Evolutionary conservation across 2,797 vertebrate genomes (phyloP), one percentile per base, ranked within the genome.

Genomic region (Mus minutoides): DNA sequence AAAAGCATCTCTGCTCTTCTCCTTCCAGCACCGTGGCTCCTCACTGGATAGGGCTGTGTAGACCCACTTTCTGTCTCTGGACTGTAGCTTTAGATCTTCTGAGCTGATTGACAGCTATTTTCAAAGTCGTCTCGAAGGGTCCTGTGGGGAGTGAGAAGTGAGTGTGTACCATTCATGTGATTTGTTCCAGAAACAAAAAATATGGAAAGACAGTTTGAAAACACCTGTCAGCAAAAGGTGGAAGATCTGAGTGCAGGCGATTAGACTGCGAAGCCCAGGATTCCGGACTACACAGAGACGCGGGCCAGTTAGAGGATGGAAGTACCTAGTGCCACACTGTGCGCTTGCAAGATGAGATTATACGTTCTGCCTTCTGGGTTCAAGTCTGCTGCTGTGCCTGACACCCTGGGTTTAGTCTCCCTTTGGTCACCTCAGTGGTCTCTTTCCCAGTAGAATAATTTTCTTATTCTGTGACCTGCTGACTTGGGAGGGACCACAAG

Each of bases 361-460:
- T 24, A 9, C 37, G 10, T 21, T 1, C 7, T 13, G 24, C 31
- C n/a, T 84, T 71, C 40, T 5, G 5, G 58, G 49, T 37, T 69
- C 9, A 21, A 40, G 43, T 40, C 46, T 7, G 76, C 22, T 31
- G 17, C 5, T 49, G 56, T 79, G 67, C 58, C 43, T 88, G 24
- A 69, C 67, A 8, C 11, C 1, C 49, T 64, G 29, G 31, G 22
- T 67, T 60, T 94, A 43, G 8, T 52, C 87, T 93, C 60, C 73
- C 6, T 91, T 88, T 90, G 88, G 69, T 82, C n/a, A 29, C 56
- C 80, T 56, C 43, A 71, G 62, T 52, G 3, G 43, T 92, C 94
- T 94, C 56, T 62, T 89, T 94, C 92, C 62, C 52, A 94, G 46
- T 12, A 22, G 58, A 88, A 76, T 62, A n/a, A 75, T 78, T 89